Base-by-base conservation (phyloP, 1,140 invertebrate genomes). In the Callitettix versicolor region DNA sequence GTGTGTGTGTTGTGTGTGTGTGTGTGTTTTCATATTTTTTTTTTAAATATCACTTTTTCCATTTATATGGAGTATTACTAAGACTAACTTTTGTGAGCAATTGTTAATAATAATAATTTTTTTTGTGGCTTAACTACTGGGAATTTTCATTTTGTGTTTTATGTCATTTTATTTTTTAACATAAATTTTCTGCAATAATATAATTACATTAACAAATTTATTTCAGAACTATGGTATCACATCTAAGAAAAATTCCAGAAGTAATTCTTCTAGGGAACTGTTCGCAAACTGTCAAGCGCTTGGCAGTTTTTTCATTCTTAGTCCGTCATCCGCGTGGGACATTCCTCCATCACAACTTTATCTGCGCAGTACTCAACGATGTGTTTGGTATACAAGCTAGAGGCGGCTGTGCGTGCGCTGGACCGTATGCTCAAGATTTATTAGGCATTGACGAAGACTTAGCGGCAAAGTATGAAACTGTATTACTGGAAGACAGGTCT, bases 361-460 rank as follows among this genome's bases (percentile, higher is more conserved):
- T 94, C 0, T 85, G 84, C 62, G 83, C 87, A 1, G 73, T 95
- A 1, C 75, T 95, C 3, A 95, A 95, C 64, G 92, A 95, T 65
- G 78, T 95, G 9, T 95, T 92, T 67, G 92, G 92, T 0, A 89
- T 95, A 38, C 91, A 95, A 70, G 85, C 86, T 0, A 75, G 91
- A 61, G 86, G 88, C 7, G 89, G 90, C 1, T 90, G 86, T 72
- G 84, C 84, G 1, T 90, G 86, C 73, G 85, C 86, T 36, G 85
- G 88, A 41, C 83, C 85, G 50, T 94, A 94, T 66, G 86, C 86
- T 7, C 82, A 91, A 69, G 82, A 88, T 69, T 71, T 93, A 9
- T 75, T 95, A 53, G 90, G 89, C 21, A 91, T 94, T 51, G 80
- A 85, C 65, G 79, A 83, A 54, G 73, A 81, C 53, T 72, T 90